phyloP scores from a whole-genome alignment of 2,113 vertebrate genomes.

The Elanoides forficatus region DNA sequence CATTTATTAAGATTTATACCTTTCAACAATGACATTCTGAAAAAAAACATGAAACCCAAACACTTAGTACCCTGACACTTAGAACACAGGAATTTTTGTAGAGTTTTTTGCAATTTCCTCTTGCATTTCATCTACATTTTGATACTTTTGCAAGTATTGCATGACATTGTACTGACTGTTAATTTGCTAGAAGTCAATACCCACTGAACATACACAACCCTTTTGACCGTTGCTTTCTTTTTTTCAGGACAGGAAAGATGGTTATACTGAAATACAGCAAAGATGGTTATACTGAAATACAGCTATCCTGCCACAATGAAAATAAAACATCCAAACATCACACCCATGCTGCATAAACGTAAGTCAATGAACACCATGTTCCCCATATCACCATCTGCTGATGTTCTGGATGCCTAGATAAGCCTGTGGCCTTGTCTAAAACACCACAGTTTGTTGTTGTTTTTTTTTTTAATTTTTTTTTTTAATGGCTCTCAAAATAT shows the following conservation, averaged over 20 bases:
- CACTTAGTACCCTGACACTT: background rate
- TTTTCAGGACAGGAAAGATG: background rate
- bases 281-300: background rate
- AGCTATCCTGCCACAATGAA: background rate
- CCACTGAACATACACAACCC: background rate
- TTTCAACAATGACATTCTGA: background rate
- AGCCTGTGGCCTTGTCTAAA: slow-evolving; percentile 8
- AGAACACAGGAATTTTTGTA: background rate
- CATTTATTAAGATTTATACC: background rate
- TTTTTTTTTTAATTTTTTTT: background rate
- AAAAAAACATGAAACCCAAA: background rate
- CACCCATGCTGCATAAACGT: background rate
- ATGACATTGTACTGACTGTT: background rate
- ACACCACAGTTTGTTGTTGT: background rate
- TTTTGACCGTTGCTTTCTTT: background rate
- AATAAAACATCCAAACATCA: background rate
- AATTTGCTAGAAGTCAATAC: background rate
- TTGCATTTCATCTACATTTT: background rate
- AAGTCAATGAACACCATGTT: background rate
- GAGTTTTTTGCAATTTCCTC: background rate
- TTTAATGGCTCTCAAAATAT: background rate
- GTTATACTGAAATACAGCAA: background rate
- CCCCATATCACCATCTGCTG: background rate
- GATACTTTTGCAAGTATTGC: background rate
- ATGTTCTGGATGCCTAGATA: slow-evolving; percentile 8